Evolutionary conservation across 2,113 vertebrate genomes (phyloP).

Genomic region (Lota lota): DNA sequence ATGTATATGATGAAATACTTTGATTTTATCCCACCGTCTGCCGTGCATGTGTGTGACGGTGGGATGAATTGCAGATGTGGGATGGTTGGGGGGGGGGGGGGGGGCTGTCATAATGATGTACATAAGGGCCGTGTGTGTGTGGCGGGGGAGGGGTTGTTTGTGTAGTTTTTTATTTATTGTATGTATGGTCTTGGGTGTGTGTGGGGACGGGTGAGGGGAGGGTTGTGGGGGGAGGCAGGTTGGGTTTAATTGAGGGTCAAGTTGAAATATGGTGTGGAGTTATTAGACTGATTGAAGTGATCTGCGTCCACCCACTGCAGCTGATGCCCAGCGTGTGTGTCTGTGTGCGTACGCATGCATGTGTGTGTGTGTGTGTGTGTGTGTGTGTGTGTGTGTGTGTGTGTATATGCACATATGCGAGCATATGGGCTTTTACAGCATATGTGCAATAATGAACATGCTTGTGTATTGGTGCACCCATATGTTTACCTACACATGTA

Average conservation of each 20-base stretch:
- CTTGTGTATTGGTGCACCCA: background rate
- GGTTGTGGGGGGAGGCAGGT: constrained; percentile 45
- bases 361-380: constrained; percentile 36
- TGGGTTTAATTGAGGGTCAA: constrained; percentile 46
- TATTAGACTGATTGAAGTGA: constrained; percentile 68
- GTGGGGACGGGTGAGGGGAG: background rate
- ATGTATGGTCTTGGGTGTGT: background rate
- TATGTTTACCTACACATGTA: background rate
- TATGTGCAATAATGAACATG: background rate
- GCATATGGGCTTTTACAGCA: background rate
- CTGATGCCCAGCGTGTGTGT: constrained; percentile 47
- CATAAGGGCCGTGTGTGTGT: background rate
- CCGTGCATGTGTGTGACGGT: constrained; percentile 17
- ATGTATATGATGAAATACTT: constrained; percentile 19
- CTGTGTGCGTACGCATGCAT: constrained; percentile 6
- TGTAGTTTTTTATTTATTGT: no score
- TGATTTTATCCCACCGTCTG: background rate
- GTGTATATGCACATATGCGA: background rate
- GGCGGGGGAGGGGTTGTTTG: no score
- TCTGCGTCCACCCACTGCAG: constrained; percentile 50
- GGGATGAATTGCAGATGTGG: no score
- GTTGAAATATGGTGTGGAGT: constrained; percentile 60
- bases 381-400: constrained; percentile 28
- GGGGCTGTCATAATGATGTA: no score
- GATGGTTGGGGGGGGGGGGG: background rate